Evolutionary conservation across 2,797 vertebrate species (phyloP).

Genomic region (Ptychobarbus kaznakovi): DNA sequence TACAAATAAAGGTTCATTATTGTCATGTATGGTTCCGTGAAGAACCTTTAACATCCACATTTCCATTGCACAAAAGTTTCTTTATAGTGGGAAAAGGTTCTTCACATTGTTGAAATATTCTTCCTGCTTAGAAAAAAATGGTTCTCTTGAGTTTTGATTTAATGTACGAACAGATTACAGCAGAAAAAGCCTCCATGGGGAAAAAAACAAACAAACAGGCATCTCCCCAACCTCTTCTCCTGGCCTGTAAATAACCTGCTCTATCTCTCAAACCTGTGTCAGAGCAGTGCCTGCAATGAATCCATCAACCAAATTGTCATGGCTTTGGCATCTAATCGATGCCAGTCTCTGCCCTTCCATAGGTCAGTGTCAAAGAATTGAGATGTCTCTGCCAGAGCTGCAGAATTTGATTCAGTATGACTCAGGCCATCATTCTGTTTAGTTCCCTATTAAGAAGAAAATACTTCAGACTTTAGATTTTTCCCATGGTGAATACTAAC

Average conservation of each 20-base stretch:
- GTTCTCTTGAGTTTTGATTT: background rate
- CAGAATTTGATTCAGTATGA: constrained; percentile 25
- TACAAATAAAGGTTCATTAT: too few relatives aligned
- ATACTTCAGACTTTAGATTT: background rate
- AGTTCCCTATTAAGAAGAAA: background rate
- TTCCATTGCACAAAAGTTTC: background rate
- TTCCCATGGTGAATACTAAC: constrained; percentile 31
- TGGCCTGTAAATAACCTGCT: constrained; percentile 35
- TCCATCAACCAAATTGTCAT: constrained; percentile 36
- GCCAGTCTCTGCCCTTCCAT: constrained; percentile 27
- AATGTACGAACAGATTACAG: constrained; percentile 5
- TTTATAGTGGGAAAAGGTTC: background rate
- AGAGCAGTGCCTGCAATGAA: constrained; percentile 27
- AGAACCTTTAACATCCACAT: background rate
- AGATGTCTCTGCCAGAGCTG: constrained; percentile 29
- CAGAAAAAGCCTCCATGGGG: background rate
- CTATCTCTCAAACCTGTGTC: constrained; percentile 33
- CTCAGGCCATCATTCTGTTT: constrained; percentile 29
- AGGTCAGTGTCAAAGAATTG: constrained; percentile 49
- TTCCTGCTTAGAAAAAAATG: background rate
- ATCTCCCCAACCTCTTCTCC: background rate
- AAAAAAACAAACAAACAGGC: background rate
- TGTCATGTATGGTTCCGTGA: background rate
- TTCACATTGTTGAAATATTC: background rate
- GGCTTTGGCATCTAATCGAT: constrained; percentile 51